phyloP scores from a whole-genome alignment of 2,113 vertebrate species.

The Paramisgurnus dabryanus region DNA sequence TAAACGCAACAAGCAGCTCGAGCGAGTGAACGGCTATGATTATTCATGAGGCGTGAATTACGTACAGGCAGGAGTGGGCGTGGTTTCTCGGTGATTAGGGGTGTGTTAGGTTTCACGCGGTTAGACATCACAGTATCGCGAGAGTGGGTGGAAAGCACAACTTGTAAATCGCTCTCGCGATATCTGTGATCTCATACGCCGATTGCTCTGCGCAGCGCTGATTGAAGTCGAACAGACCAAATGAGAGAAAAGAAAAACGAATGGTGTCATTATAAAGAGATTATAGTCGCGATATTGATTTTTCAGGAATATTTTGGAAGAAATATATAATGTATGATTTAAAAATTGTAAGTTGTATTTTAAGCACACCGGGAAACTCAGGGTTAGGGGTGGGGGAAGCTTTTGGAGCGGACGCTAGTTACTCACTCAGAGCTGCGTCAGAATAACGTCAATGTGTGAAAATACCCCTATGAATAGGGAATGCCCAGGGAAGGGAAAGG shows the following conservation, averaged over 20 bases:
- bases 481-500: constrained; percentile 28
- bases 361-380: constrained; percentile 3
- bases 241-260: neutral
- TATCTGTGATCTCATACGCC: too few species aligned
- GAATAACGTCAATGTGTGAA: constrained; percentile 62
- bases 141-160: too few species aligned
- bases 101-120: too few species aligned
- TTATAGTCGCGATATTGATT: neutral
- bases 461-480: constrained; percentile 39
- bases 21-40: constrained; percentile 63
- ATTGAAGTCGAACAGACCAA: neutral
- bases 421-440: constrained; percentile 60
- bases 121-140: too few species aligned
- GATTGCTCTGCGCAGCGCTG: too few species aligned
- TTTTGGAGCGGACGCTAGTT: neutral
- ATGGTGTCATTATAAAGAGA: neutral
- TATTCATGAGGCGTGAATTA: constrained; percentile 71
- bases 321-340: neutral
- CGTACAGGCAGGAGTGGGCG: constrained; percentile 47
- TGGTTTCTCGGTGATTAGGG: neutral
- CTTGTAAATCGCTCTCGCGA: too few species aligned
- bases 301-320: too few species aligned
- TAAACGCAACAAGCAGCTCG: constrained; percentile 67
- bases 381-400: neutral
- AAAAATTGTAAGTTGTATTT: neutral